Conservation (phyloP, 1,140 invertebrate species). For the Drosophila nigrodunni region DNA sequence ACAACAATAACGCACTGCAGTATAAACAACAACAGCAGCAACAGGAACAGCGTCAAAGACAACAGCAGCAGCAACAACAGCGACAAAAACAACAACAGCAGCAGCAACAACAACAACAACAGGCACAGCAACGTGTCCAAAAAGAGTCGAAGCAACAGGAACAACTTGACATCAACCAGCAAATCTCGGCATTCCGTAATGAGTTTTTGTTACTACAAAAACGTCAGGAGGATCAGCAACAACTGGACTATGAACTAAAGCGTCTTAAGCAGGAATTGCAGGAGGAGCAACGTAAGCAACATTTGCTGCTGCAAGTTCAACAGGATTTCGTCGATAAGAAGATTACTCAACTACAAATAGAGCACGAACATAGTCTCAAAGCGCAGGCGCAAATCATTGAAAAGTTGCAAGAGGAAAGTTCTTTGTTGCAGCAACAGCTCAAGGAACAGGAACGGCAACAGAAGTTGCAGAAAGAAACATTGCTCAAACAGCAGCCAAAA, state of each 20-base stretch:
- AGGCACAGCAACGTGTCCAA: not conserved
- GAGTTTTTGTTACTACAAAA: not conserved
- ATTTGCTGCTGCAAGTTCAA: slow-evolving; percentile 12
- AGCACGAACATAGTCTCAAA: slow-evolving; percentile 24
- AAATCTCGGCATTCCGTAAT: not conserved
- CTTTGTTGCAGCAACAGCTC: slow-evolving; percentile 11
- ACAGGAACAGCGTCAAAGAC: not conserved
- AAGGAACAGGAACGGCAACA: slow-evolving; percentile 23
- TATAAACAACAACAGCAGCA: not conserved
- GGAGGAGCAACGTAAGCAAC: slow-evolving; percentile 15
- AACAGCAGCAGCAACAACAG: not conserved
- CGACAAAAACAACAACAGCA: not conserved
- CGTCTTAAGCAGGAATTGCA: slow-evolving; percentile 13
- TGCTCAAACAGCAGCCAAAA: not conserved
- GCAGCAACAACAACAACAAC: slow-evolving; percentile 2
- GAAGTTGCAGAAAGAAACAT: not conserved
- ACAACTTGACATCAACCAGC: not conserved
- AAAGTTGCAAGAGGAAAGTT: slow-evolving; percentile 20
- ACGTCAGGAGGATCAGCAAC: slow-evolving; percentile 12
- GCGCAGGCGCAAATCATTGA: slow-evolving; percentile 18
- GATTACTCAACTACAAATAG: slow-evolving; percentile 16
- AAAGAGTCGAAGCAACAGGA: not conserved
- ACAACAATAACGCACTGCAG: not conserved
- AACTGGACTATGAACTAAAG: not conserved
- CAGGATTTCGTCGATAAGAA: slow-evolving; percentile 11